Conservation (phyloP, 2,888 invertebrate genomes). For the Sesamia inferens region DNA sequence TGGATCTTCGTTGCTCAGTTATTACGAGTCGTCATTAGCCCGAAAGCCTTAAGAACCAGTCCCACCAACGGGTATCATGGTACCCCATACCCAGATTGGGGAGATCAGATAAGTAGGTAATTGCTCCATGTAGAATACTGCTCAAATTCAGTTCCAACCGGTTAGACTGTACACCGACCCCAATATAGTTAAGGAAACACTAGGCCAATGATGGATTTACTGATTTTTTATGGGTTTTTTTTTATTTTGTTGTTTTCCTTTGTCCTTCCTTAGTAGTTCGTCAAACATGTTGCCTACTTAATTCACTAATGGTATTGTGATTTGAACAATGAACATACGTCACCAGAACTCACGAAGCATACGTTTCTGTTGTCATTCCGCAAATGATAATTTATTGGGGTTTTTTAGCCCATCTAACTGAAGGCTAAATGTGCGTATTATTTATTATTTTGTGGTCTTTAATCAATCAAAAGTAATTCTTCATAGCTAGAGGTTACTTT, state of each 20-base stretch:
- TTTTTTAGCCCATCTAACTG: not conserved
- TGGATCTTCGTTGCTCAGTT: too few relatives aligned
- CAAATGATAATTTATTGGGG: slow-evolving; percentile 23
- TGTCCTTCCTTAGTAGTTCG: slow-evolving; percentile 1
- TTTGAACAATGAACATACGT: slow-evolving; percentile 43
- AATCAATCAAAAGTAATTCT: not conserved
- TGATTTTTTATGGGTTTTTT: not conserved
- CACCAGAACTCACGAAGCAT: slow-evolving; percentile 12
- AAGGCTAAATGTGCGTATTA: slow-evolving; percentile 3
- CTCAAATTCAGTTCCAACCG: too few relatives aligned
- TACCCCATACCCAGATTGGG: too few relatives aligned
- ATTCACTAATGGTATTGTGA: slow-evolving; percentile 20
- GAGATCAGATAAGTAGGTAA: too few relatives aligned
- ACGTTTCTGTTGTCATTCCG: not conserved
- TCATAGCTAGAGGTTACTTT: not conserved
- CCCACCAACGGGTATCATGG: too few relatives aligned
- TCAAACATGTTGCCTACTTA: slow-evolving; percentile 7
- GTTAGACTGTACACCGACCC: too few relatives aligned
- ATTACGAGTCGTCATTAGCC: too few relatives aligned
- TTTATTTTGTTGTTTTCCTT: not conserved
- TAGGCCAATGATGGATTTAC: too few relatives aligned
- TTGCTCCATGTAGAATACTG: too few relatives aligned
- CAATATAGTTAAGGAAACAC: too few relatives aligned
- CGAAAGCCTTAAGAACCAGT: too few relatives aligned
- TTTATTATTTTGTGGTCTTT: slow-evolving; percentile 5